phyloP scores from a whole-genome alignment of 2,888 invertebrate species.

The Nasonovia ribisnigri region DNA sequence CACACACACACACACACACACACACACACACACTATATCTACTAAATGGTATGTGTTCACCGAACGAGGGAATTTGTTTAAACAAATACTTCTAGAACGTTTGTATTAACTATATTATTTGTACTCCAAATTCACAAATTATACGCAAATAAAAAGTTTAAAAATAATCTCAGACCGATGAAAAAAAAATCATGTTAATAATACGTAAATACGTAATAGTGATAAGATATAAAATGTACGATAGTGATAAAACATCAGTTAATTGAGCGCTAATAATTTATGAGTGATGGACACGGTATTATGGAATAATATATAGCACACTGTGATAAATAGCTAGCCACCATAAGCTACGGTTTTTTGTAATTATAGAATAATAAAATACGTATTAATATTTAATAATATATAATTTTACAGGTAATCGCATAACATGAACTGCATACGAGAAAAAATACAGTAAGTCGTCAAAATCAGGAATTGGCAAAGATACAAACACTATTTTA shows the following conservation, averaged over 20 bases:
- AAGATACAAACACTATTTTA: not conserved
- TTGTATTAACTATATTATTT: not conserved
- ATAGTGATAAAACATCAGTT: not conserved
- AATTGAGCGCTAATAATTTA: not conserved
- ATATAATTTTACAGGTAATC: not conserved
- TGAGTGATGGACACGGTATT: not conserved
- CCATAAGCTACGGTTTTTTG: not conserved
- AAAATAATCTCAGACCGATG: not conserved
- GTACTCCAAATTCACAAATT: not conserved
- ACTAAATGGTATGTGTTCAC: not conserved
- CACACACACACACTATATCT: not conserved
- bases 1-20: not conserved
- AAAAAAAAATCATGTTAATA: not conserved
- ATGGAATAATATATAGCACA: not conserved
- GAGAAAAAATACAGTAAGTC: no score
- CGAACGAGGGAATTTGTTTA: not conserved
- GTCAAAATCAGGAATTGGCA: not conserved
- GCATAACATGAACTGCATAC: not conserved
- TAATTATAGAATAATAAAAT: not conserved
- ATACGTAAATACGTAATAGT: not conserved
- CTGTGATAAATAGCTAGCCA: not conserved
- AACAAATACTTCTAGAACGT: not conserved
- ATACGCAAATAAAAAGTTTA: not conserved
- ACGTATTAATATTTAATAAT: no score
- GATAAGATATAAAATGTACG: not conserved